These are phyloP conservation scores for Gymnorhina tibicen DNA, from an alignment of 2,113 vertebrate genomes.

Conservation along the genomic window DNA sequence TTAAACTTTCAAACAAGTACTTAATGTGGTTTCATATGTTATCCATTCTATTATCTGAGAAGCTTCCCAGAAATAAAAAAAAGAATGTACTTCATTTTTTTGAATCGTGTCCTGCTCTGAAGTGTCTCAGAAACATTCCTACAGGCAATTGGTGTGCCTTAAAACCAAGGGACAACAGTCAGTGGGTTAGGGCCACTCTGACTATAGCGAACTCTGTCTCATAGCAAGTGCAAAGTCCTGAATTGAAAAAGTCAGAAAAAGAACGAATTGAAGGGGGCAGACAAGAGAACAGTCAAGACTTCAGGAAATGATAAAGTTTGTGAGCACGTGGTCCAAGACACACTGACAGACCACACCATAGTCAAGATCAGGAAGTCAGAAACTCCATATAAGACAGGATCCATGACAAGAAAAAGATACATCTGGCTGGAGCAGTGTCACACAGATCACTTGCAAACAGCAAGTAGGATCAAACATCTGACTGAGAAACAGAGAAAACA, in stretches of 20 bases:
- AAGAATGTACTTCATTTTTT: not conserved
- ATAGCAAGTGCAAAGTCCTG: not conserved
- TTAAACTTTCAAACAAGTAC: not conserved
- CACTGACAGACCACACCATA: accelerated
- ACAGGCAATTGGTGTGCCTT: not conserved
- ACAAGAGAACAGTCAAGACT: not conserved
- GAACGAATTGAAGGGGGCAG: not conserved
- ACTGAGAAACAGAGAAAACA: not conserved
- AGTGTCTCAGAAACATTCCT: not conserved
- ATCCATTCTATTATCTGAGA: not conserved
- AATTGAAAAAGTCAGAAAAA: not conserved
- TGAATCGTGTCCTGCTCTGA: not conserved
- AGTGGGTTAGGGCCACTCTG: not conserved
- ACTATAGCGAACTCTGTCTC: not conserved
- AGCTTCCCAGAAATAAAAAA: not conserved
- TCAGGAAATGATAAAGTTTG: not conserved
- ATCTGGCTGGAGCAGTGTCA: not conserved
- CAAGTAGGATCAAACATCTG: not conserved
- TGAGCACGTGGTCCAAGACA: not conserved
- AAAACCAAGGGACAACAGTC: not conserved
- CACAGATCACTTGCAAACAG: not conserved
- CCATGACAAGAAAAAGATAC: not conserved
- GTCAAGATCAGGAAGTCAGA: not conserved
- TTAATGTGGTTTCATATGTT: not conserved
- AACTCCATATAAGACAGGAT: not conserved